Conservation (phyloP, 2,797 vertebrate species). For the Acrocephalus scirpaceus region DNA sequence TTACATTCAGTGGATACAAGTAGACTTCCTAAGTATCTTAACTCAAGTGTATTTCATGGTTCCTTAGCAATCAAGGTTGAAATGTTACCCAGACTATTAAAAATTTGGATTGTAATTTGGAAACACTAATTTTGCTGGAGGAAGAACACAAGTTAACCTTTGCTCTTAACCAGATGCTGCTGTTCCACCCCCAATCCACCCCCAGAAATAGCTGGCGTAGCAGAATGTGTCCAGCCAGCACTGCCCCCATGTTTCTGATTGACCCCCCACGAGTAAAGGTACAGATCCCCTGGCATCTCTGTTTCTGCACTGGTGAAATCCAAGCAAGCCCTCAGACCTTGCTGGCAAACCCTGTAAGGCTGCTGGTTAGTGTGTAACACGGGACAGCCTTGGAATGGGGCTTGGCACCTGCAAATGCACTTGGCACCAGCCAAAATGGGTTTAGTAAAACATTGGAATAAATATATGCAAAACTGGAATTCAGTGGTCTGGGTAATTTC, state of each 20-base stretch:
- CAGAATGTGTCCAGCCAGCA: background rate
- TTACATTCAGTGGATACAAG: background rate
- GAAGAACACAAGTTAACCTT: conserved; percentile 24
- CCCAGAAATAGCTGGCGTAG: background rate
- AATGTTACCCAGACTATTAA: background rate
- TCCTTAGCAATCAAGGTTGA: background rate
- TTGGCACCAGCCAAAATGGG: background rate
- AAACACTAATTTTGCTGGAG: background rate
- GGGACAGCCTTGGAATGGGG: background rate
- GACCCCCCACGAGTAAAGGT: background rate
- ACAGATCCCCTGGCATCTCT: background rate
- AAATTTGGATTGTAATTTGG: background rate
- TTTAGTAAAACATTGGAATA: background rate
- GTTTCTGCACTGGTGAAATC: background rate
- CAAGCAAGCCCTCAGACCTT: background rate
- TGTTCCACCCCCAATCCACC: background rate
- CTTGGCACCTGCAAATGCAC: fast-evolving
- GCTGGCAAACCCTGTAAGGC: background rate
- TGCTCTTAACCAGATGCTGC: background rate
- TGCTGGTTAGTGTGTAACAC: background rate
- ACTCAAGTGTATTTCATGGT: background rate
- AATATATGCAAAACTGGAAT: background rate
- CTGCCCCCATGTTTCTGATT: background rate
- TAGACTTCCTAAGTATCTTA: background rate
- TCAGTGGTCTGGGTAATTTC: background rate